Evolutionary conservation across 53 echinoderm and acorn worm species (phyloP), one percentile per base, ranked within the genome.

Genomic region (Actinopyga echinites): DNA sequence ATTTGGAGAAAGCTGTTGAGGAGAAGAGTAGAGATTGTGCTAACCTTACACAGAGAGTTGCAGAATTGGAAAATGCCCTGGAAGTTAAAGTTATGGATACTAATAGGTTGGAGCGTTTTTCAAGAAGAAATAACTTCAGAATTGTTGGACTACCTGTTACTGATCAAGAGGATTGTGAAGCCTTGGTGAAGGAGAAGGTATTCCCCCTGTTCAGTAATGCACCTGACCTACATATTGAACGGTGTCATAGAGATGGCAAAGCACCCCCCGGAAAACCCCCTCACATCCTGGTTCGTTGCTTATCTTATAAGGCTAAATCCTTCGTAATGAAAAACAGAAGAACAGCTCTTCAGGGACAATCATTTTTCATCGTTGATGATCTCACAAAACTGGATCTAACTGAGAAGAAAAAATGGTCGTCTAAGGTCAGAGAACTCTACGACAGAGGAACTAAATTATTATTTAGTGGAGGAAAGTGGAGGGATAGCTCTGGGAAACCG

Each of bases 321-420:
- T 49, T 53, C 53, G 30, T 75, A n/a, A 75, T 49, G 52, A 75
- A 26, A 23, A 55, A 75, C 11, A 25, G 10, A 9, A 49, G 75
- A 49, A 22, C 7, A 22, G 75, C 75, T 17, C 21, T 53, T 0
- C n/a, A 45, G 45, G 75, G n/a, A 8, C 26, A 53, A n/a, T 21
- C 9, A 28, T 75, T 75, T 13, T 49, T 75, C 31, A 75, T 75
- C 11, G 30, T 55, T 2, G 75, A 75, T 30, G 75, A 75, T n/a
- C 28, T 45, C 24, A 75, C 75, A 10, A 75, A 43, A 55, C 11
- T 11, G 0, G 23, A 75, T 75, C 53, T 75, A 9, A n/a, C 12
- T 20, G 49, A 26, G 31, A 75, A 55, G 28, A 75, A 31, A 38
- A 34, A 67, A 67, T 67, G 35, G 67, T 67, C 67, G 11, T 19